These are phyloP conservation scores for Pangasius mekongensis DNA, from an alignment of 2,797 vertebrate species.

Conservation along the genomic window DNA sequence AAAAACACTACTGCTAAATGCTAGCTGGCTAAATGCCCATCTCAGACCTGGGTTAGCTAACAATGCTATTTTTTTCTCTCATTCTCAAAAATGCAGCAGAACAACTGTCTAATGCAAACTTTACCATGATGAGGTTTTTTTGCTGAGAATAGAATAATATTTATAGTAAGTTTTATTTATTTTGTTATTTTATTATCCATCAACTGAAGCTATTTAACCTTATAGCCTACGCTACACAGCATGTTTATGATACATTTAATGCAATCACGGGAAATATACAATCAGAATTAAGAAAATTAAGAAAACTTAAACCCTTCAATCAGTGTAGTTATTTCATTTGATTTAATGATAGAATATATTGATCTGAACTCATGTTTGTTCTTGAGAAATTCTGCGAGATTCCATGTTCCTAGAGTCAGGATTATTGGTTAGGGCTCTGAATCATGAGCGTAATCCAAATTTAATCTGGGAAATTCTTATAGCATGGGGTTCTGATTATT, in stretches of 20 bases:
- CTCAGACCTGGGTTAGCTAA: neutral
- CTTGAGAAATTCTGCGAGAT: neutral
- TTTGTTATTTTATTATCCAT: neutral
- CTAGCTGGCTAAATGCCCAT: neutral
- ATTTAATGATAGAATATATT: neutral
- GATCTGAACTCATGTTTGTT: neutral
- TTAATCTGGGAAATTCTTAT: neutral
- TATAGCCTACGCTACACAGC: neutral
- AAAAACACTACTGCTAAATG: neutral
- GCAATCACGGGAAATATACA: neutral
- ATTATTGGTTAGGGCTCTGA: neutral
- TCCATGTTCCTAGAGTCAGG: neutral
- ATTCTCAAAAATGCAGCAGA: neutral
- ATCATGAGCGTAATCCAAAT: neutral
- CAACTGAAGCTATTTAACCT: neutral
- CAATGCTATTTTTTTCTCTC: neutral
- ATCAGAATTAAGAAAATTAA: neutral
- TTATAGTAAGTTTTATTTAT: neutral
- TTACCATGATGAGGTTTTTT: neutral
- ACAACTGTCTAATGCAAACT: neutral
- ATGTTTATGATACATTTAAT: neutral
- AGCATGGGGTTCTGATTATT: neutral
- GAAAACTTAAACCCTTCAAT: neutral
- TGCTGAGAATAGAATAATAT: neutral
- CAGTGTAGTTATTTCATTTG: neutral